Evolutionary conservation across 2,888 invertebrate genomes (phyloP).

Genomic region (Neria commutata): DNA sequence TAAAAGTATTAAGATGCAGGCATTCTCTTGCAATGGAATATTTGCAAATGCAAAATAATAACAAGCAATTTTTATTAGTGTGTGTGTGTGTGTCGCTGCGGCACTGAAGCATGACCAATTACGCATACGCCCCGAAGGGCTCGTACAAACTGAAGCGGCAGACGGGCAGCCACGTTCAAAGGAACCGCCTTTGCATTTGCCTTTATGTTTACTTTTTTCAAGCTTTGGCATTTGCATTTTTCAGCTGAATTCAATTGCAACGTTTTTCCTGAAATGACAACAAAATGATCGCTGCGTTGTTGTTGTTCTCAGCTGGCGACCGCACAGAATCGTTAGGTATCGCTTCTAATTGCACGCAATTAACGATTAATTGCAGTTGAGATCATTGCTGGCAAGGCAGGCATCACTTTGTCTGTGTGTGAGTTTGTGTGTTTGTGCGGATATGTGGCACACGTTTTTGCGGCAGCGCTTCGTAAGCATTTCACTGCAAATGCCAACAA

Average conservation of each 20-base stretch:
- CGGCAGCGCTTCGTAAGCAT: neutral
- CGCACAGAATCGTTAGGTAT: neutral
- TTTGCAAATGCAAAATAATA: too few relatives aligned
- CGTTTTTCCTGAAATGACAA: neutral
- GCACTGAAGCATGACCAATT: too few relatives aligned
- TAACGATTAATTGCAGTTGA: constrained; percentile 48
- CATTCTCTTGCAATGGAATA: too few relatives aligned
- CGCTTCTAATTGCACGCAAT: constrained; percentile 46
- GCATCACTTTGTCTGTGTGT: constrained; percentile 19
- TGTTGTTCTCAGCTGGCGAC: too few relatives aligned
- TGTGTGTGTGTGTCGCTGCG: too few relatives aligned
- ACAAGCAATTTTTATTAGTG: too few relatives aligned
- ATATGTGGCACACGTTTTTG: constrained; percentile 38
- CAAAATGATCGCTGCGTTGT: neutral
- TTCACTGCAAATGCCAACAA: constrained; percentile 19
- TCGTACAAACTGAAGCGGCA: too few relatives aligned
- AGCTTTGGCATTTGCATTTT: neutral
- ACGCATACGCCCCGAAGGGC: too few relatives aligned
- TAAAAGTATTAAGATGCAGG: too few relatives aligned
- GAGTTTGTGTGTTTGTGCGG: constrained; percentile 34
- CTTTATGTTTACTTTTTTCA: too few relatives aligned
- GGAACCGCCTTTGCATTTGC: too few relatives aligned
- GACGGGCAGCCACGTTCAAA: too few relatives aligned
- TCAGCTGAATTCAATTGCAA: neutral
- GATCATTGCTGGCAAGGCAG: constrained; percentile 38